Base-by-base conservation (phyloP, 1,140 invertebrate genomes). In the Venturia canescens region DNA sequence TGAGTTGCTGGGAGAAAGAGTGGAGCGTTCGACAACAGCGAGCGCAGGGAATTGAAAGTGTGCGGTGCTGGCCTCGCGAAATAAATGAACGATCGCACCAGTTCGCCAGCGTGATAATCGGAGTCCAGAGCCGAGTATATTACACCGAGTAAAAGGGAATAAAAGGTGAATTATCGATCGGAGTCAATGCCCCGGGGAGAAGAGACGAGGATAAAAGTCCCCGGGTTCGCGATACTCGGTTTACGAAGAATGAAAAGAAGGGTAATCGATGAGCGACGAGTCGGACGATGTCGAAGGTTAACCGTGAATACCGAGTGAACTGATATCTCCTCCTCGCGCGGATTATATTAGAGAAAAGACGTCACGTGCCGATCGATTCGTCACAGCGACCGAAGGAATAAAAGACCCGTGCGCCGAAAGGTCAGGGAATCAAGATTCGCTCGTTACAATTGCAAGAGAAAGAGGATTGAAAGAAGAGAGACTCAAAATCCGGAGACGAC, bases 151-250 rank as follows among this genome's bases (percentile, higher is more conserved):
- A 44, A 34, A 67, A 72, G 75, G 18, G 34, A 67, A 71, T 38
- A 78, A 60, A 66, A 15, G 23, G 53, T 77, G 34, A 15, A 77
- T 44, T 53, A 57, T 48, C 53, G 74, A 70, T 74, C 18, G 70
- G 70, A 53, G 53, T 67, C 57, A 53, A 80, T 80, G 66, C 38
- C 79, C 71, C 63, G 60, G 60, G 66, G 69, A 72, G 82, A 63
- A 27, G 38, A 44, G 72, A 60, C 77, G 44, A 69, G 81, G 44
- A 66, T 44, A 57, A 63, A 74, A 66, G 57, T 77, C 60, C 76
- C 44, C 63, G 66, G 71, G 50, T 67, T 77, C 44, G 74, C 60
- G 60, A 53, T 48, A 69, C 67, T 26, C 70, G n/a, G 60, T 44
- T 44, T 44, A 27, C 34, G 71, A 80, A 76, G 66, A 77, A 81